These are phyloP conservation scores for Trilocha varians DNA, from an alignment of 2,888 invertebrate genomes.

Conservation along the genomic window DNA sequence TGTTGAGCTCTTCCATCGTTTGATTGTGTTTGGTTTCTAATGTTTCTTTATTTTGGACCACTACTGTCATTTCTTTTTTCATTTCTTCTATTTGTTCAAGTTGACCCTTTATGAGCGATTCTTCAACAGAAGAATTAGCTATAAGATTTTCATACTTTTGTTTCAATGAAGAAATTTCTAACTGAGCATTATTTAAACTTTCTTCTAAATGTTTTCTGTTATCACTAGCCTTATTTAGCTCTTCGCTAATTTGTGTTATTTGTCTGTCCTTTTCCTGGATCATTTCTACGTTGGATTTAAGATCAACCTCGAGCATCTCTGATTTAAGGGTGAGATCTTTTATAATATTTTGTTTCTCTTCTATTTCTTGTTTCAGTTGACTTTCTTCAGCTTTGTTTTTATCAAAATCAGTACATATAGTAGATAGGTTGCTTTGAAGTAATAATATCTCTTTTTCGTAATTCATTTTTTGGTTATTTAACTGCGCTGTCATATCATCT, in stretches of 20 bases:
- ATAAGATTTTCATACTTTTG: conserved; percentile 58
- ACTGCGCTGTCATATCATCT: conserved; percentile 55
- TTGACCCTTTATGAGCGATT: conserved; percentile 52
- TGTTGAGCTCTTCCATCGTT: conserved; percentile 30
- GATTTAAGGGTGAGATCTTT: conserved; percentile 56
- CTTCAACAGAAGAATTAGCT: conserved; percentile 56
- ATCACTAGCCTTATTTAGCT: conserved; percentile 48
- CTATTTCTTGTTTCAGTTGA: conserved; percentile 30
- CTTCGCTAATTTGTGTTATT: conserved; percentile 47
- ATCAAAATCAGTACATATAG: conserved; percentile 37
- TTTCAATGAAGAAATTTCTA: conserved; percentile 47
- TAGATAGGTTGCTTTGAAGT: conserved; percentile 37
- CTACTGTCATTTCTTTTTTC: conserved; percentile 39
- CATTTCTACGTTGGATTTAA: conserved; percentile 58
- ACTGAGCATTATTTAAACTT: conserved; percentile 43
- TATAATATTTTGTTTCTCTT: conserved; percentile 50
- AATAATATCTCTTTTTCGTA: conserved; percentile 51
- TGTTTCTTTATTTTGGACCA: conserved; percentile 45
- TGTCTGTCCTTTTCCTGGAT: conserved; percentile 65
- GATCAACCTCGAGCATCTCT: conserved; percentile 61
- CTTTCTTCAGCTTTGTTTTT: conserved; percentile 39
- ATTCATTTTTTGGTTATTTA: conserved; percentile 51
- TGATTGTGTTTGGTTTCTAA: conserved; percentile 44
- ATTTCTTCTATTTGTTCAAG: conserved; percentile 44
- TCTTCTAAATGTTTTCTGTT: conserved; percentile 64